phyloP scores from a whole-genome alignment of 92 coral and sea anemone species.

The Phenganax stokvisi region DNA sequence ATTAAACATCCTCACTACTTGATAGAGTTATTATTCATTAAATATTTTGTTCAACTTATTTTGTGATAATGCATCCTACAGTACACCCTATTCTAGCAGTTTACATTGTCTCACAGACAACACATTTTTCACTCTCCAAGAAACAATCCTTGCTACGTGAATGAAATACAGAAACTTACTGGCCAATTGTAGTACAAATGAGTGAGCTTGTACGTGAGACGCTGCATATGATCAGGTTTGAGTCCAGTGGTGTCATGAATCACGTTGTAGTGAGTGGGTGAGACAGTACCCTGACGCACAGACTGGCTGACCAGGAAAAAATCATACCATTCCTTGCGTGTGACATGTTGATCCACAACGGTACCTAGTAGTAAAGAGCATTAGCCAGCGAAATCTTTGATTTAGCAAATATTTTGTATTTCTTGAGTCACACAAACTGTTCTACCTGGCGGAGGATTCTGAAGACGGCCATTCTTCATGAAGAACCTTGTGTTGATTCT shows the following conservation, averaged over 20 bases:
- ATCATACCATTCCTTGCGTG: conserved; percentile 83
- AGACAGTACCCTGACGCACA: conserved; percentile 92
- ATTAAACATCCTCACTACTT: not conserved
- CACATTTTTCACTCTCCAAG: too few species aligned
- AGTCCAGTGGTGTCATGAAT: conserved; percentile 77
- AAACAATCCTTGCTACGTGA: not conserved
- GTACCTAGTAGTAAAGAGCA: conserved; percentile 33
- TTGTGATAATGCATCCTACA: not conserved
- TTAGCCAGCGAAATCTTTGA: not conserved
- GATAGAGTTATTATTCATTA: not conserved
- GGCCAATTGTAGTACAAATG: conserved; percentile 99
- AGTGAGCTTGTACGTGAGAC: conserved; percentile 83
- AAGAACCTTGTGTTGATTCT: conserved; percentile 76
- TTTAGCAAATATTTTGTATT: too few species aligned
- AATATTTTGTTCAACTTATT: not conserved
- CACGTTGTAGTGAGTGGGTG: conserved; percentile 91
- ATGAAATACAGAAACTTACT: conserved; percentile 50
- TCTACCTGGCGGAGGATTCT: conserved; percentile 76
- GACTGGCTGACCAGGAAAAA: conserved; percentile 93
- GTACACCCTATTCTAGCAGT: not conserved
- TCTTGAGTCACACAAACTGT: not conserved
- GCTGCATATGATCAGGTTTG: conserved; percentile 85
- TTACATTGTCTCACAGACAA: not conserved
- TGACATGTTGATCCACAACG: conserved; percentile 72
- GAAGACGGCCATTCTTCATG: conserved; percentile 48